phyloP scores from a whole-genome alignment of 2,888 invertebrate species.

The Diachrysia chrysitis region DNA sequence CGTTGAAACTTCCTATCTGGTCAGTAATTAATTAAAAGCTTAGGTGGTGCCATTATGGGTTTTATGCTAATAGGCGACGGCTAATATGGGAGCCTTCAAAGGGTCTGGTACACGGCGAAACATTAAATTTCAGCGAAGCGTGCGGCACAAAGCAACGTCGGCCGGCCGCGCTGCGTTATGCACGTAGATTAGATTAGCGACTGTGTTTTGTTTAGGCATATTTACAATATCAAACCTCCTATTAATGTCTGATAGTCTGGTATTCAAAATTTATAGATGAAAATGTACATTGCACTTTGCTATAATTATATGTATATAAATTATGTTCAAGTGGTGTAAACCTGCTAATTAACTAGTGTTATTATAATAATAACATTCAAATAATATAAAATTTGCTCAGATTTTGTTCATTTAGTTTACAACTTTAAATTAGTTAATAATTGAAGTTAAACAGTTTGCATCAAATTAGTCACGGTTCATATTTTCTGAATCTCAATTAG shows the following conservation, averaged over 20 bases:
- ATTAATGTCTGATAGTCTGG: slow-evolving; percentile 41
- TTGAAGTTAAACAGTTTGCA: slow-evolving; percentile 24
- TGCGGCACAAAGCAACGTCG: slow-evolving; percentile 69
- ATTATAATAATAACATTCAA: slow-evolving; percentile 2
- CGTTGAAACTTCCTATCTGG: slow-evolving; percentile 72
- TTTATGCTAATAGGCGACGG: slow-evolving; percentile 85
- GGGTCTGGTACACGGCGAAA: slow-evolving; percentile 74
- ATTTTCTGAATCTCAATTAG: slow-evolving; percentile 44
- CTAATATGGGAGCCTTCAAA: slow-evolving; percentile 84
- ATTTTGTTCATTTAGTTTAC: slow-evolving; percentile 10
- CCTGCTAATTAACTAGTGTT: slow-evolving; percentile 18
- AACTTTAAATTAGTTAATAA: slow-evolving; percentile 38
- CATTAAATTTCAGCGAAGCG: slow-evolving; percentile 81
- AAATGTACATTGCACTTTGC: slow-evolving; percentile 20
- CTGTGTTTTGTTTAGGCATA: slow-evolving; percentile 57
- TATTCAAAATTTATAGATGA: slow-evolving; percentile 33
- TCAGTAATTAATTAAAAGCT: slow-evolving; percentile 87
- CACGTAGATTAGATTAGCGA: slow-evolving; percentile 73
- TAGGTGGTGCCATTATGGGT: slow-evolving; percentile 82
- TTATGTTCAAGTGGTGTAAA: neutral
- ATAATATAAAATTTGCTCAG: slow-evolving; percentile 11
- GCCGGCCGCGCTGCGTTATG: slow-evolving; percentile 56
- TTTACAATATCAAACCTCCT: slow-evolving; percentile 38
- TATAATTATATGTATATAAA: neutral
- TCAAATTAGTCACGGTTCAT: slow-evolving; percentile 21